Conservation (phyloP, 2,113 vertebrate species). For the Semicossyphus pulcher region DNA sequence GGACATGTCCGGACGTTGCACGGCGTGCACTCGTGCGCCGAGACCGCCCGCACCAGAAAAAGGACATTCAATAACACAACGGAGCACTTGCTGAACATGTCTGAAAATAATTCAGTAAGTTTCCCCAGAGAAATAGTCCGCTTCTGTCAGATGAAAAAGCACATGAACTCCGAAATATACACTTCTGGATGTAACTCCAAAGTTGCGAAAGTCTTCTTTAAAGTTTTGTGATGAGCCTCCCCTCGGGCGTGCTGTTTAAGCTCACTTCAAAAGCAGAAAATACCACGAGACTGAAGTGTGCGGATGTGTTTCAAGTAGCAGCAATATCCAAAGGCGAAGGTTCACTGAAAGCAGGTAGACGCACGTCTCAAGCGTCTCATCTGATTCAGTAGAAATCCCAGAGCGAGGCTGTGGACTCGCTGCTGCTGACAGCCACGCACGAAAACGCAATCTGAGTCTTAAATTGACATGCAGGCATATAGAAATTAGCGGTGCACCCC, state of each 20-base stretch:
- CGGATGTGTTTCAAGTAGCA: conserved; percentile 33
- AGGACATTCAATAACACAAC: conserved; percentile 63
- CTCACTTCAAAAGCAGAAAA: conserved; percentile 14
- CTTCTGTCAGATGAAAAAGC: conserved; percentile 36
- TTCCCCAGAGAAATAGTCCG: conserved; percentile 33
- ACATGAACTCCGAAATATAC: conserved; percentile 37
- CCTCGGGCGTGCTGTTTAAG: conserved; percentile 6
- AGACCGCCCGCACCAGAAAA: conserved; percentile 68
- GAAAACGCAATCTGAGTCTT: conserved; percentile 73
- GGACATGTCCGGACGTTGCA: conserved; percentile 80
- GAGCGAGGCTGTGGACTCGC: background rate
- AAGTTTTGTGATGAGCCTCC: conserved; percentile 41
- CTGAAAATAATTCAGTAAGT: conserved; percentile 35
- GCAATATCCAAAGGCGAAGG: conserved; percentile 46
- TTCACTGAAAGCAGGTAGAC: conserved; percentile 41
- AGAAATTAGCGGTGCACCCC: conserved; percentile 73
- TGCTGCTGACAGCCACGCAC: conserved; percentile 61
- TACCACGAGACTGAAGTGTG: conserved; percentile 43
- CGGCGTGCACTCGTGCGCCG: conserved; percentile 78
- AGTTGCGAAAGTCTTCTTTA: conserved; percentile 50
- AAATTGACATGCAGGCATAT: conserved; percentile 79
- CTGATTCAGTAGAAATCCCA: conserved; percentile 29
- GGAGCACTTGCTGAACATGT: conserved; percentile 72
- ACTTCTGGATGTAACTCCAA: conserved; percentile 30
- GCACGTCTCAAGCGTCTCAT: conserved; percentile 43